Conservation (phyloP, 2,113 vertebrate species). For the Nothocercus nigrocapillus region DNA sequence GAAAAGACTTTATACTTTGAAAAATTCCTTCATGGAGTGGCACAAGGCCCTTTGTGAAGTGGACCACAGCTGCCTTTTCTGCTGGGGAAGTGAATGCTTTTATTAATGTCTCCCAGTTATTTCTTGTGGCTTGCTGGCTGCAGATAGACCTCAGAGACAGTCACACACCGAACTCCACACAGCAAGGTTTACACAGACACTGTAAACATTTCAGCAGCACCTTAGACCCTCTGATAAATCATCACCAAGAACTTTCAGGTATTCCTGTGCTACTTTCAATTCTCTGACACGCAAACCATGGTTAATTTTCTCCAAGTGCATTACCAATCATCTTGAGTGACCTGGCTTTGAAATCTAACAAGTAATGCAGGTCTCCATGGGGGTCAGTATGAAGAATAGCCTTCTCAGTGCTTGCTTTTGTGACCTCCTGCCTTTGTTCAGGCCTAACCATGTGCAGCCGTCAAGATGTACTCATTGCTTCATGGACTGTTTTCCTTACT, state of each 20-base stretch:
- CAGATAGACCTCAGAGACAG: neutral
- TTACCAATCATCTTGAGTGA: neutral
- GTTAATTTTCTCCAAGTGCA: neutral
- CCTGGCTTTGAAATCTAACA: neutral
- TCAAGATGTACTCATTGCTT: neutral
- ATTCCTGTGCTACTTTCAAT: neutral
- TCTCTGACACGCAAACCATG: accelerated
- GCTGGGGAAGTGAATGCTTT: too few species aligned
- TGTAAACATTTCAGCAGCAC: neutral
- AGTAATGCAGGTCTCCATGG: accelerated
- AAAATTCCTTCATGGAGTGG: too few species aligned
- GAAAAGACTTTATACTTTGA: too few species aligned
- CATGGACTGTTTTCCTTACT: neutral
- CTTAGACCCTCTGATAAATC: neutral
- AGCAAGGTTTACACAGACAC: too few species aligned
- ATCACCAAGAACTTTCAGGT: neutral
- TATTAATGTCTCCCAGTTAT: neutral
- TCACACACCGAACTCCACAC: neutral
- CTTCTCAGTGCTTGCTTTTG: neutral
- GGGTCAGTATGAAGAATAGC: neutral
- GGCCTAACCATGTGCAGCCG: neutral
- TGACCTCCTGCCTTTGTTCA: constrained; percentile 28
- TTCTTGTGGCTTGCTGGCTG: neutral
- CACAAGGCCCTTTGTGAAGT: too few species aligned
- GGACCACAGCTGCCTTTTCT: too few species aligned